These are phyloP conservation scores for Drosophila malerkotliana DNA, from an alignment of 1,140 invertebrate genomes.

Conservation along the genomic window DNA sequence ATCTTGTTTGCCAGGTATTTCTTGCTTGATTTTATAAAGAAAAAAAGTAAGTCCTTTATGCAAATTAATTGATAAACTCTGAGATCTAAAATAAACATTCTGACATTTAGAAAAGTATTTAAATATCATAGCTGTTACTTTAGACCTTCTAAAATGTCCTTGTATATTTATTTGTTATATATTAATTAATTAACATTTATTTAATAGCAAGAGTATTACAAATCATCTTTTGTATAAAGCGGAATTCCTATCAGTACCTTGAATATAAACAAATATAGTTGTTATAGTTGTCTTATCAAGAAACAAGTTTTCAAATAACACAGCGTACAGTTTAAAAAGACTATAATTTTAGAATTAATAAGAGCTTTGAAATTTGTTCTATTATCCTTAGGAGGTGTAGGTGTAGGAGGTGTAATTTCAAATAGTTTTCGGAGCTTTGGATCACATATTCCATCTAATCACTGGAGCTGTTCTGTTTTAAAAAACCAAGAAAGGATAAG, in stretches of 20 bases:
- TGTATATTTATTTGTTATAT: no score
- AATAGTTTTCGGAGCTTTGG: conserved; percentile 5
- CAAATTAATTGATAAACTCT: neutral
- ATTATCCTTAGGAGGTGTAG: neutral
- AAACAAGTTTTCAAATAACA: neutral
- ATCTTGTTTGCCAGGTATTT: conserved; percentile 59
- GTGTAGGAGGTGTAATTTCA: conserved; percentile 39
- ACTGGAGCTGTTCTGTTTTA: conserved; percentile 54
- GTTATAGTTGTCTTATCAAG: neutral
- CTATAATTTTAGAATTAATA: neutral
- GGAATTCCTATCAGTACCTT: neutral
- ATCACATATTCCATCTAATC: conserved; percentile 36
- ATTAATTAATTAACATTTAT: neutral
- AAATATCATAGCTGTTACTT: no score
- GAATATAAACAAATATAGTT: neutral
- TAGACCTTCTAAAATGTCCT: no score
- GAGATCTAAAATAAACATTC: neutral
- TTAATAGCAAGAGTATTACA: neutral
- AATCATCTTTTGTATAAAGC: neutral
- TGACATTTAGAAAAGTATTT: neutral
- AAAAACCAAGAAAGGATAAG: conserved; percentile 36
- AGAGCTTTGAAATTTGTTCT: neutral
- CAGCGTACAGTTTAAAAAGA: neutral
- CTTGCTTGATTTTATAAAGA: neutral
- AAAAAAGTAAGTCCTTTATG: neutral